Evolutionary conservation across 2,888 invertebrate species (phyloP).

Genomic region (Pseudoips prasinana): DNA sequence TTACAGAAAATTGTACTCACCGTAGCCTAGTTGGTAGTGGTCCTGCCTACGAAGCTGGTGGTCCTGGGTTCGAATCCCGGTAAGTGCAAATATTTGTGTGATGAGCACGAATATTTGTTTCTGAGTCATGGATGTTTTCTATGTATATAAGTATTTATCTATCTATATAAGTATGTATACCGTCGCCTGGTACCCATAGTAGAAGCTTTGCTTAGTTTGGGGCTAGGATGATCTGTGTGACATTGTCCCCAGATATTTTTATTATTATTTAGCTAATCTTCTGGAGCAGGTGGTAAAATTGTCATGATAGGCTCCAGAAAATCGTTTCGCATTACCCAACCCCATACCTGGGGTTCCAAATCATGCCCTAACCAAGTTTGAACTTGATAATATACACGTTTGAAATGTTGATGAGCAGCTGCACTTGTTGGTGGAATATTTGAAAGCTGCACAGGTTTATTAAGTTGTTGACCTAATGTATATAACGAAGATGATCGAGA

Average conservation of each 20-base stretch:
- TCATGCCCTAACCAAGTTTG: slow-evolving; percentile 23
- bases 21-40: no score
- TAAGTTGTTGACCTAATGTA: slow-evolving; percentile 35
- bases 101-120: no score
- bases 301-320: slow-evolving; percentile 20
- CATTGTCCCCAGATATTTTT: no score
- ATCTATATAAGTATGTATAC: no score
- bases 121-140: no score
- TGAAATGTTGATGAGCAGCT: slow-evolving; percentile 24
- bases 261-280: slow-evolving; percentile 11
- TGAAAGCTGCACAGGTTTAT: slow-evolving; percentile 41
- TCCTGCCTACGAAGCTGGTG: no score
- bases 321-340: slow-evolving; percentile 18
- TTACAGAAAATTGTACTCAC: slow-evolving; percentile 12
- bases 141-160: no score
- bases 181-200: no score
- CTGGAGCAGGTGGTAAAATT: slow-evolving; percentile 17
- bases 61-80: no score
- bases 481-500: slow-evolving; percentile 25
- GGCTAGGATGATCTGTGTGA: no score
- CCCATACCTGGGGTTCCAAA: slow-evolving; percentile 24
- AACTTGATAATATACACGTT: slow-evolving; percentile 20
- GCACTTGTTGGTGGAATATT: slow-evolving; percentile 41
- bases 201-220: no score
- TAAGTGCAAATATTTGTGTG: no score